phyloP scores from a whole-genome alignment of 2,113 vertebrate species.

The Ahaetulla prasina region DNA sequence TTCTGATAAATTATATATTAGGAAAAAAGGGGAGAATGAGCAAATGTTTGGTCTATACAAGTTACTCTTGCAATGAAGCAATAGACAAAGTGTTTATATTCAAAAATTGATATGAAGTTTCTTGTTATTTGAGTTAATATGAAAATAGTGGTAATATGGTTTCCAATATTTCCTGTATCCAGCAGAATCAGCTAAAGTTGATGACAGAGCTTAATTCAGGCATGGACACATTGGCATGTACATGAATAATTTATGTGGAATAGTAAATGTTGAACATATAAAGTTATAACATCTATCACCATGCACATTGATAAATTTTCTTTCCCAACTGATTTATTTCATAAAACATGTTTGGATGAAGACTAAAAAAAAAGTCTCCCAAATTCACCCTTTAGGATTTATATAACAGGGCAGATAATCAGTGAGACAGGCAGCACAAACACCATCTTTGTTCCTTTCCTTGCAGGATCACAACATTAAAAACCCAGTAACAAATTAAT shows the following conservation, averaged over 20 bases:
- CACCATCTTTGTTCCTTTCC: background rate
- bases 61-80: background rate
- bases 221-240: background rate
- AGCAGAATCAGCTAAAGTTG: background rate
- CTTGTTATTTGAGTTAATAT: background rate
- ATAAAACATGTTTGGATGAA: background rate
- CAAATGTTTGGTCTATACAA: background rate
- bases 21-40: background rate
- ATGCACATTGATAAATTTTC: background rate
- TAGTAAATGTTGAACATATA: background rate
- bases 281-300: background rate
- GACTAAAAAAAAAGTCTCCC: background rate
- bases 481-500: background rate
- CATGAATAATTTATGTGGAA: background rate
- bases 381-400: background rate
- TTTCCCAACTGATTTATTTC: background rate
- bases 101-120: background rate
- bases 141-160: background rate
- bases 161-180: background rate
- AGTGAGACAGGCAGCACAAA: background rate
- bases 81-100: background rate
- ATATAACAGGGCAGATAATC: background rate
- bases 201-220: background rate
- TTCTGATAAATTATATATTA: background rate
- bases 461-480: background rate